Base-by-base conservation (phyloP, 2,888 invertebrate genomes). In the Onthophagus sagittarius region DNA sequence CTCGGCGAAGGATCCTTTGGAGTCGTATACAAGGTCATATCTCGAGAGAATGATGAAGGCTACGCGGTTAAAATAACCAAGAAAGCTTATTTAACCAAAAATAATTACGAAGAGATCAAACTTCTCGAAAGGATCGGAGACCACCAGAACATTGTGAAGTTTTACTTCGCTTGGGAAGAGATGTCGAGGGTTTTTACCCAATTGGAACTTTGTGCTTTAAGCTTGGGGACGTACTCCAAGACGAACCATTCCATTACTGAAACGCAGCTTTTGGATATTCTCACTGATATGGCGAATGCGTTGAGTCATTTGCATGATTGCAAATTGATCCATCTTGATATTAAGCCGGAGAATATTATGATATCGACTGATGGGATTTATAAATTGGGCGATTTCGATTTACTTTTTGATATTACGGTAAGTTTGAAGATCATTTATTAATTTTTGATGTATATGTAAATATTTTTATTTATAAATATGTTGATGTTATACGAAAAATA, bases 1-100 rank as follows among this genome's bases (percentile, higher is more conserved):
- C 86, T 94, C 62, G 94, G 94, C 0, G 90, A 90, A 81, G 94
- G 94, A 1, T 92, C 92, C 2, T 94, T 93, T 86, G 93, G 93
- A 6, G 90, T 91, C 83, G 93, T 93, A 0, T 93, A 89, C 80
- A 89, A 90, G 81, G 93, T 90, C 0, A 86, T 86, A 73, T 90
- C 89, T 75, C 88, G 87, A 76, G 90, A 91, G 78, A 92, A 93
- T 85, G 89, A 89, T 0, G 84, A 87, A 63, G 83, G 87, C 67
- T 94, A 93, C 85, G 94, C 94, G 0, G 88, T 94, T 0, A 94
- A 94, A 83, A 88, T 90, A 78, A 89, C 90, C 0, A 87, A 90
- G 77, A 89, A 90, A 76, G 82, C 87, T 69, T 90, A 89, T 79
- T 89, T 89, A 74, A 87, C 88, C 78, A 85, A 86, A 31, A 81